Evolutionary conservation across 1,140 invertebrate genomes (phyloP).

Genomic region (Trichogramma pretiosum): DNA sequence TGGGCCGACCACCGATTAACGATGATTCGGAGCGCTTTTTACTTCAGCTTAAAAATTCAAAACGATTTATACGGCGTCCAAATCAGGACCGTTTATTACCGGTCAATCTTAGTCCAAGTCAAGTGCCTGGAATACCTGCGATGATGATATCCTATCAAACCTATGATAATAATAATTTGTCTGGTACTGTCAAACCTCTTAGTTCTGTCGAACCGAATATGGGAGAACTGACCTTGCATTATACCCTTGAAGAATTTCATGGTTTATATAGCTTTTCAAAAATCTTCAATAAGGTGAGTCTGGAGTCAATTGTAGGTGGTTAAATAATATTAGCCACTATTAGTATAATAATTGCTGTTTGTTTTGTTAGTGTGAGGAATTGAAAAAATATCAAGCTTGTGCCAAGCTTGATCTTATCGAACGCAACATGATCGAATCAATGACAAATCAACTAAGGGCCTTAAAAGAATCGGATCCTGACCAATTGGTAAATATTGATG

Average conservation of each 20-base stretch:
- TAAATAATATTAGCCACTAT: constrained; percentile 1
- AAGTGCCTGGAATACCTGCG: constrained; percentile 41
- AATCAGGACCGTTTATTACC: constrained; percentile 23
- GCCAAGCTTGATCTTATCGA: constrained; percentile 43
- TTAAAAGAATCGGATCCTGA: constrained; percentile 24
- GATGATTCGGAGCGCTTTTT: constrained; percentile 31
- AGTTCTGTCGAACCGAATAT: constrained; percentile 32
- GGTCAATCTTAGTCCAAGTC: constrained; percentile 38
- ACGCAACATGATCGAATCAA: constrained; percentile 35
- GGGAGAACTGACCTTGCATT: constrained; percentile 44
- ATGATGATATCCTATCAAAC: constrained; percentile 39
- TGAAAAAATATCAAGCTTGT: constrained; percentile 45
- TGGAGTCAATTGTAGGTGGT: not conserved
- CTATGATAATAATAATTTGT: constrained; percentile 35
- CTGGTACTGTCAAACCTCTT: constrained; percentile 29
- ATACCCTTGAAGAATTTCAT: constrained; percentile 47
- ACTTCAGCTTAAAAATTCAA: constrained; percentile 39
- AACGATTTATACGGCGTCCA: constrained; percentile 44
- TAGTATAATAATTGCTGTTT: constrained; percentile 1
- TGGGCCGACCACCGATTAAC: constrained; percentile 34
- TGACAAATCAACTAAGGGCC: constrained; percentile 42
- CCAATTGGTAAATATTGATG: constrained; percentile 16
- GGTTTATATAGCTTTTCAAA: constrained; percentile 46
- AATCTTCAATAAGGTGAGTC: constrained; percentile 40
- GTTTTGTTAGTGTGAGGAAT: constrained; percentile 29